Evolutionary conservation across 2,113 vertebrate genomes (phyloP).

Genomic region (Camelus bactrianus): DNA sequence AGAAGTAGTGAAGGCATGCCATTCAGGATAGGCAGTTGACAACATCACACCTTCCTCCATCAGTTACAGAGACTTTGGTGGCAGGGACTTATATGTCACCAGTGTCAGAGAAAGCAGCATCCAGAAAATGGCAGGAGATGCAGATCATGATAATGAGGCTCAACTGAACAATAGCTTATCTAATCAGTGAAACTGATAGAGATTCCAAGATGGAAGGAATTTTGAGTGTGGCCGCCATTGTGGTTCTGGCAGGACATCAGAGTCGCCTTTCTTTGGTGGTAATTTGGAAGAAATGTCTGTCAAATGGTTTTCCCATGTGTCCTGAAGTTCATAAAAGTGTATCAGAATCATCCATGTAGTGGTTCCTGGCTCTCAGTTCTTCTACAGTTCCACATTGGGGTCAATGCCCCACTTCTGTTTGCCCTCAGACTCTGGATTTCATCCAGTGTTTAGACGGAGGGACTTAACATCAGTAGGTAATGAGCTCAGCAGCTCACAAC

Average conservation of each 20-base stretch:
- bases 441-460: background rate
- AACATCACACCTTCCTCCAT: background rate
- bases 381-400: background rate
- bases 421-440: background rate
- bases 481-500: background rate
- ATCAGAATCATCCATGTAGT: background rate
- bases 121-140: background rate
- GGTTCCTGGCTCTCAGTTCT: background rate
- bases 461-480: background rate
- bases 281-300: background rate
- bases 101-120: background rate
- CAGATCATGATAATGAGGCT: background rate
- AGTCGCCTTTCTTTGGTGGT: background rate
- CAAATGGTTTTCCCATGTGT: background rate
- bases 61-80: background rate
- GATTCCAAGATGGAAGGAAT: background rate
- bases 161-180: background rate
- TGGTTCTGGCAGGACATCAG: background rate
- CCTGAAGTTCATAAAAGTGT: background rate
- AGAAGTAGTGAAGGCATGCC: background rate
- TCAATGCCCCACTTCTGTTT: background rate
- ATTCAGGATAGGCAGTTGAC: background rate
- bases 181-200: background rate
- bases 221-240: background rate
- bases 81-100: background rate